Percentiles rank a stretch among this genome's conserved stretches.
phyloP scores from a whole-genome alignment of 1,140 invertebrate genomes.

The Temnothorax longispinosus region DNA sequence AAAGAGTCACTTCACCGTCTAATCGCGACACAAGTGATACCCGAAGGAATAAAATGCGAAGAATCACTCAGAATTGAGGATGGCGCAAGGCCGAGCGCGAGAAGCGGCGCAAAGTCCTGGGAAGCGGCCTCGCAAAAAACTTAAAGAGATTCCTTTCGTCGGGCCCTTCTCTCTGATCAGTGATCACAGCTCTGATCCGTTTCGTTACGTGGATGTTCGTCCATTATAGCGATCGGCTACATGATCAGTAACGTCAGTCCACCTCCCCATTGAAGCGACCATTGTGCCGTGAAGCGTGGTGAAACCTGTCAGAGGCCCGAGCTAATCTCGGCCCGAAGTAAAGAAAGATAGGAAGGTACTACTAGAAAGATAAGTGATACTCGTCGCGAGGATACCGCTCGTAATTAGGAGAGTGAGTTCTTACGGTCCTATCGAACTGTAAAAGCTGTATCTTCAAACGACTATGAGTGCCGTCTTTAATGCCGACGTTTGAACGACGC shows the following conservation, averaged over 20 bases:
- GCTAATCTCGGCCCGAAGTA: conserved; percentile 51
- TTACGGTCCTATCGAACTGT: conserved; percentile 2
- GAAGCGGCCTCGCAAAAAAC: conserved; percentile 20
- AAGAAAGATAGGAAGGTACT: neutral
- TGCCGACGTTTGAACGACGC: neutral
- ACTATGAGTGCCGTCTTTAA: neutral
- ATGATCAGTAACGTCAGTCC: conserved; percentile 42
- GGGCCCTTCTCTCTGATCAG: conserved; percentile 44
- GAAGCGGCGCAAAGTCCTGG: neutral
- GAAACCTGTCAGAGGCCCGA: conserved; percentile 54
- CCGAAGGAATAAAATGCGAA: neutral
- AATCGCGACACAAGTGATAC: neutral
- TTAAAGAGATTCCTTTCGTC: conserved; percentile 30
- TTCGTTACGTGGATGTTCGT: conserved; percentile 59
- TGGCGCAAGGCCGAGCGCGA: neutral
- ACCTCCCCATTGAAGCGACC: conserved; percentile 21
- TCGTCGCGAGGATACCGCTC: neutral
- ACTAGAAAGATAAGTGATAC: conserved; percentile 27
- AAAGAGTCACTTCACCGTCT: neutral
- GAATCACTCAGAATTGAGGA: neutral
- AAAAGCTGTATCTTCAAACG: conserved; percentile 13
- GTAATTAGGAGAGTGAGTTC: conserved; percentile 35
- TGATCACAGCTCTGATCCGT: conserved; percentile 52
- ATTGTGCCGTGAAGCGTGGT: conserved; percentile 62
- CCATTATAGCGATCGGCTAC: conserved; percentile 52